A percentile compares a stretch with the other conserved stretches of the same genome.
Conservation (phyloP, 2,797 vertebrate genomes). For the Huso huso region DNA sequence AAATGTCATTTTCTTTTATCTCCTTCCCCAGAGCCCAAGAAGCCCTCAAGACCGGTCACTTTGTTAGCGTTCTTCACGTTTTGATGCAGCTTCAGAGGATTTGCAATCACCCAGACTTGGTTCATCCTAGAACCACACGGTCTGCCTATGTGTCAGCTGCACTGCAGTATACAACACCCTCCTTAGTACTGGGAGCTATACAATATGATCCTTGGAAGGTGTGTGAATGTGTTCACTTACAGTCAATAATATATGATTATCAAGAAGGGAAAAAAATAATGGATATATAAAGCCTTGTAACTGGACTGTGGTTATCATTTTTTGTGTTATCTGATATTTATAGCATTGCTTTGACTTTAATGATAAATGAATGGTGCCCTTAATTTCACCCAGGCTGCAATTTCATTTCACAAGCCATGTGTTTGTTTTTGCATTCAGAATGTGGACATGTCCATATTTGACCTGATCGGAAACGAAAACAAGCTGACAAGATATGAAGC, state of each 20-base stretch:
- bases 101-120: constrained; percentile 86
- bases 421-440: constrained; percentile 44
- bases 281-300: too few relatives aligned
- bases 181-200: constrained; percentile 68
- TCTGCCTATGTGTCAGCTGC: constrained; percentile 64
- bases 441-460: constrained; percentile 70
- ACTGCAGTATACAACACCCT: constrained; percentile 66
- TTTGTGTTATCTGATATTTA: background rate
- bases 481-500: constrained; percentile 73
- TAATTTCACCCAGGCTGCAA: background rate
- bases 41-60: constrained; percentile 84
- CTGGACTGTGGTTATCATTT: too few relatives aligned
- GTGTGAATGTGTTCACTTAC: constrained; percentile 8
- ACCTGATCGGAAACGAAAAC: constrained; percentile 77
- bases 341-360: background rate
- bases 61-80: constrained; percentile 85
- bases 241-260: background rate
- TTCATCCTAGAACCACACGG: constrained; percentile 62
- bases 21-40: constrained; percentile 67
- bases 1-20: constrained; percentile 8
- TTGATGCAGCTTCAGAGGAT: constrained; percentile 86
- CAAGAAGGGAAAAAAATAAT: background rate
- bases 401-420: background rate
- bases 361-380: too few relatives aligned
- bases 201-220: constrained; percentile 69